Base-by-base conservation (phyloP, 2,113 vertebrate species). In the Caloenas nicobarica region DNA sequence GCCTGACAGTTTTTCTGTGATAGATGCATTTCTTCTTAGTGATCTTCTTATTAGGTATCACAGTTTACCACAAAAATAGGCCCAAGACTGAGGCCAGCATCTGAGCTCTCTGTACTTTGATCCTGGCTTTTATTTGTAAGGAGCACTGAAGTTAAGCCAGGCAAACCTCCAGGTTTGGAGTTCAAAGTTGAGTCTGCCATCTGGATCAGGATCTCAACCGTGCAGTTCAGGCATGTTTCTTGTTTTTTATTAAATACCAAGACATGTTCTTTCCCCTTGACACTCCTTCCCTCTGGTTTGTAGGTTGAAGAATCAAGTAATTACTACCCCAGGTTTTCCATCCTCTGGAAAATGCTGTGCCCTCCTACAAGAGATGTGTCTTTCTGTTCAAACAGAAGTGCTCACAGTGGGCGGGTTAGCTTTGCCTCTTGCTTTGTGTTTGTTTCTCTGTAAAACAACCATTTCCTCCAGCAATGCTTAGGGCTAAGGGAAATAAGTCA, bases 201-300 rank as follows among this genome's bases (percentile, higher is more conserved):
- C 26, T 58, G n/a, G 42, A 70, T 78, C 28, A 58, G n/a, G 51
- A 89, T 62, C 46, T 73, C 82, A 72, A 34, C 34, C 71, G 50
- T 8, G 2, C 0, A 0, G 46, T 74, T 28, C 0, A 3, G 61
- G 38, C 34, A 42, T 2, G 6, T 53, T 26, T 81, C 85, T 48
- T 68, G 24, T 12, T 65, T 91, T 50, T 62, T 5, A 2, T 61
- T 80, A 72, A 88, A 65, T 25, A 80, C 4, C 0, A 0, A 95
- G 25, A 50, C 19, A 33, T 8, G 11, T 51, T 76, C 73, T 46
- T 93, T 53, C 5, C 31, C 25, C 42, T 9, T 7, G 5, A 38
- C 15, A 24, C 4, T 79, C 53, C 74, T 90, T 57, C 54, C 9
- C 58, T 88, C 62, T 40, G 29, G 23, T 80, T 77, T 94, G 62